Evolutionary conservation across 2,113 vertebrate species (phyloP).

Genomic region (Bos taurus): DNA sequence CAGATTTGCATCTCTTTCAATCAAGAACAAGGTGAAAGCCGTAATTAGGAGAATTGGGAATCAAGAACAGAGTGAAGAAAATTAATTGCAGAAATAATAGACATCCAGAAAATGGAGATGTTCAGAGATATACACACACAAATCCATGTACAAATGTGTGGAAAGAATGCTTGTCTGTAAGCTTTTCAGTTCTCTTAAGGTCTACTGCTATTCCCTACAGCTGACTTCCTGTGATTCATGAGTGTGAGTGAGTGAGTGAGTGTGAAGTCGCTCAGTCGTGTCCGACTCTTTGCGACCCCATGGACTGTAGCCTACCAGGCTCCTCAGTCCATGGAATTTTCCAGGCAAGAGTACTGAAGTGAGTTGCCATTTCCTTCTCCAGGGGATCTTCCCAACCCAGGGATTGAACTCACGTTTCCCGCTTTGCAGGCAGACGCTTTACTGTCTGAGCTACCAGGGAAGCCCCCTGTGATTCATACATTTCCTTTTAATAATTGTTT

Average conservation of each 20-base stretch:
- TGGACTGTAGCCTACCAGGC: neutral
- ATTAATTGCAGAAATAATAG: neutral
- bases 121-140: neutral
- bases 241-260: neutral
- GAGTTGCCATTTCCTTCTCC: neutral
- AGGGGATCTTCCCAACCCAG: neutral
- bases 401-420: rapidly evolving
- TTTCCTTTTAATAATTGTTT: neutral
- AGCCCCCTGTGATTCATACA: neutral
- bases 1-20: neutral
- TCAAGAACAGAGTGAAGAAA: neutral
- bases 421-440: neutral
- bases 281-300: neutral
- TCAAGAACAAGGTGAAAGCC: neutral
- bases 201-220: neutral
- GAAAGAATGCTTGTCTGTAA: neutral
- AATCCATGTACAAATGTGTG: neutral
- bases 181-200: neutral
- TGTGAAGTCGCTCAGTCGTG: neutral
- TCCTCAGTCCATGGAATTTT: neutral
- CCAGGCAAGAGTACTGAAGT: neutral
- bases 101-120: neutral
- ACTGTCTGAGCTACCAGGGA: neutral
- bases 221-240: neutral
- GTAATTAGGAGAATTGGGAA: neutral